Percentiles rank a stretch among this genome's conserved stretches.
Evolutionary conservation across 2,888 invertebrate genomes (phyloP).

Genomic region (Nomada fucata): DNA sequence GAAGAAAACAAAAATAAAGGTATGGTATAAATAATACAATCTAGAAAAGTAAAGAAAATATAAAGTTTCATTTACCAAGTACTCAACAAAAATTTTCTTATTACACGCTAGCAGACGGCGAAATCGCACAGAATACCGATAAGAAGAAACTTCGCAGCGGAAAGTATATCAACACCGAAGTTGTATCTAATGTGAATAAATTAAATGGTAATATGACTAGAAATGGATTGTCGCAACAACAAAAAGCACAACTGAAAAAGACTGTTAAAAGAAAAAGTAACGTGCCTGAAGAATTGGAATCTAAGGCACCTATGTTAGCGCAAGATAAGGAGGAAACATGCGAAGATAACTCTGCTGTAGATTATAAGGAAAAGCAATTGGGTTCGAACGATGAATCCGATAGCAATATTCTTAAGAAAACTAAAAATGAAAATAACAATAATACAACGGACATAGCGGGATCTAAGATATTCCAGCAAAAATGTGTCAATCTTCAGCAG

Average conservation of each 20-base stretch:
- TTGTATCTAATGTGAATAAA: slow-evolving; percentile 12
- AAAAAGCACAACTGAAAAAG: slow-evolving; percentile 25
- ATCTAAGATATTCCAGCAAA: slow-evolving; percentile 33
- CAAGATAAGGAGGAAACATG: not conserved
- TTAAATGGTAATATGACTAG: slow-evolving; percentile 19
- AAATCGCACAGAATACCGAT: not conserved
- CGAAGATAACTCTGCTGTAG: not conserved
- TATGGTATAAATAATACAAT: not conserved
- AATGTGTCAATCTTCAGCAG: slow-evolving; percentile 43
- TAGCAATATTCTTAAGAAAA: slow-evolving; percentile 55
- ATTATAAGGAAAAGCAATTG: slow-evolving; percentile 4
- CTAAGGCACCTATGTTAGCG: slow-evolving; percentile 31
- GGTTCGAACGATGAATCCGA: slow-evolving; percentile 33
- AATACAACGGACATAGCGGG: slow-evolving; percentile 22
- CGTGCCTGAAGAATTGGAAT: slow-evolving; percentile 24
- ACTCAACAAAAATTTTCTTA: not conserved
- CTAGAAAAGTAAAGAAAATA: not conserved
- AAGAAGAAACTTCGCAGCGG: slow-evolving; percentile 57
- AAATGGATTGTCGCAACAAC: not conserved
- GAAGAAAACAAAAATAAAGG: slow-evolving; percentile 40
- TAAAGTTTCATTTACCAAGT: not conserved
- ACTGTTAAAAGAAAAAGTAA: slow-evolving; percentile 44
- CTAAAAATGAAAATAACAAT: slow-evolving; percentile 49
- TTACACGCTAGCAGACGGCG: too few relatives aligned
- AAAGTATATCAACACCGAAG: slow-evolving; percentile 49